Conservation (phyloP, 2,113 vertebrate genomes). For the Ptyas mucosa region DNA sequence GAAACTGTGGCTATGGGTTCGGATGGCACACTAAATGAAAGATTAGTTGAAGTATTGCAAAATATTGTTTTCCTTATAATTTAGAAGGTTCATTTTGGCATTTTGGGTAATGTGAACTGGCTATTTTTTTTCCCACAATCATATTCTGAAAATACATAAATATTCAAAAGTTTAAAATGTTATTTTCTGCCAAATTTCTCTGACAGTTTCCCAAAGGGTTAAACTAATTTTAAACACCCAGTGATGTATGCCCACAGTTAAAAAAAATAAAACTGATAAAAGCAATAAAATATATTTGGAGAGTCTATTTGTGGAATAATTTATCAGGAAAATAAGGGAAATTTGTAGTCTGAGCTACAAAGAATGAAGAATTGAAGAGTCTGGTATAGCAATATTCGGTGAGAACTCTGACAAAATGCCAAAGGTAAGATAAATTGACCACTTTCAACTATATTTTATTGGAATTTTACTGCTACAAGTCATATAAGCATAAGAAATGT, state of each 20-base stretch:
- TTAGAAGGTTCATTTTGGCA: not conserved
- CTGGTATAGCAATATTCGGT: not conserved
- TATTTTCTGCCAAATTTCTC: not conserved
- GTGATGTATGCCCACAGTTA: not conserved
- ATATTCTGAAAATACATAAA: not conserved
- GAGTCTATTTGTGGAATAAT: not conserved
- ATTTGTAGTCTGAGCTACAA: not conserved
- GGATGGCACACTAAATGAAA: not conserved
- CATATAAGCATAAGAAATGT: not conserved
- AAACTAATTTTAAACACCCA: not conserved
- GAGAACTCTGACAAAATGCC: not conserved
- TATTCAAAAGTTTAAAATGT: not conserved
- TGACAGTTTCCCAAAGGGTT: not conserved
- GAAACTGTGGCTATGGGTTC: not conserved
- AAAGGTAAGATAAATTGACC: not conserved
- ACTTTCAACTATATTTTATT: not conserved
- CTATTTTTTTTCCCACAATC: not conserved
- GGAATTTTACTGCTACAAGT: not conserved
- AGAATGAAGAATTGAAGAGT: not conserved
- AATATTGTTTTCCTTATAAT: not conserved
- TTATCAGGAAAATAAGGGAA: not conserved
- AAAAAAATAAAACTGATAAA: not conserved
- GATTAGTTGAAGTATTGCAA: not conserved
- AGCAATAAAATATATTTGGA: not conserved
- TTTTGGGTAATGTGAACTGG: not conserved